These are phyloP conservation scores for Aphaenogaster rudis DNA, from an alignment of 1,140 invertebrate species.

Conservation along the genomic window DNA sequence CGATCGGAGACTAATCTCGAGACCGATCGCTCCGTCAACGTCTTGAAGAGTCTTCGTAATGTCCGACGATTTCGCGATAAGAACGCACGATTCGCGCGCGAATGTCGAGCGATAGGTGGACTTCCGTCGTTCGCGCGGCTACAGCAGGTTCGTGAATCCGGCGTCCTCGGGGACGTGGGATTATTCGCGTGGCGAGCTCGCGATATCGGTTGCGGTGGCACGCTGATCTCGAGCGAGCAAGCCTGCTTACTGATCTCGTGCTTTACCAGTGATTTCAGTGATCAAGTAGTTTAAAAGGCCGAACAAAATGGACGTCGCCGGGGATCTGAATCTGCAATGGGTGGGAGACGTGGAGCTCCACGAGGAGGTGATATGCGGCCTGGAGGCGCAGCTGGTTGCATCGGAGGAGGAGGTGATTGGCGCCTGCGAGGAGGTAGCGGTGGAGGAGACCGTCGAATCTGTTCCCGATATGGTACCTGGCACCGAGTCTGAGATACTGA, in stretches of 20 bases:
- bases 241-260: background rate
- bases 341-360: constrained; percentile 88
- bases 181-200: background rate
- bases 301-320: constrained; percentile 82
- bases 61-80: background rate
- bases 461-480: constrained; percentile 84
- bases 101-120: background rate
- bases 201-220: background rate
- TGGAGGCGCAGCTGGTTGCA: constrained; percentile 86
- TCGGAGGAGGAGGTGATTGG: constrained; percentile 85
- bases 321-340: constrained; percentile 87
- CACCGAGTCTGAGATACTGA: constrained; percentile 81
- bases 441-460: constrained; percentile 87
- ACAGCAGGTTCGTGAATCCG: background rate
- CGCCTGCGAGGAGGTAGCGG: constrained; percentile 85
- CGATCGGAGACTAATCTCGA: background rate
- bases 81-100: background rate
- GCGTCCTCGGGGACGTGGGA: background rate
- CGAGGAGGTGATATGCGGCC: constrained; percentile 90
- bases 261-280: constrained; percentile 79
- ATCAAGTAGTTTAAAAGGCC: constrained; percentile 71
- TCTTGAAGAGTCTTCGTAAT: background rate
- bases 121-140: background rate
- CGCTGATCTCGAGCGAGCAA: background rate
- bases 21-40: background rate